Base-by-base conservation (phyloP, 2,113 vertebrate genomes). In the Aramus guarauna region DNA sequence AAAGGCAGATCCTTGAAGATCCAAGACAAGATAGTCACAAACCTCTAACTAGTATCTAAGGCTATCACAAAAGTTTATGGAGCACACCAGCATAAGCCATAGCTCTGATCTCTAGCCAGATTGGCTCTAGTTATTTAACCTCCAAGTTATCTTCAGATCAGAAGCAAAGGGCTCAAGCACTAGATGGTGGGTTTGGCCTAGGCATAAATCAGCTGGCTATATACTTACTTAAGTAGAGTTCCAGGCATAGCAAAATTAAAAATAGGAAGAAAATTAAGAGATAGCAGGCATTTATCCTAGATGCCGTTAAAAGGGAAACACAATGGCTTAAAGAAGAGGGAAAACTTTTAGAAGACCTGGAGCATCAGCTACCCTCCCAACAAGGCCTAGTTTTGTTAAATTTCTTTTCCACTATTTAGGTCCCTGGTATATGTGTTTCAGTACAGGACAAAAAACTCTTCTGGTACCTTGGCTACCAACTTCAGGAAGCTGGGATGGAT, bases 51-150 rank as follows among this genome's bases (percentile, higher is more conserved):
- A 47, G 36, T 79, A 85, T 52, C 90, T 84, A 90, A 88, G 34
- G 47, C 59, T 37, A 29, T 26, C 58, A 62, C 94, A 94, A 94
- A 97, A 82, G 45, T 96, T 97, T 96, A 96, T 88, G 89, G 82
- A 81, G 52, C 71, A 79, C 66, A 62, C 81, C 81, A 13, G 0
- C 12, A n/a, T 10, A 79, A 71, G 27, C 84, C 20, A 11, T 56
- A 48, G 59, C 34, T 82, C 43, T 75, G 85, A 88, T 77, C 83
- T 67, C 69, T 52, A 48, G 73, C 53, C 74, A 89, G 68, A 60
- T 0, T 26, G 53, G 32, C 36, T 75, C 68, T 56, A 92, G 82
- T 48, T 91, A 82, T 62, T 92, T 43, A 83, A 87, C 71, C 29
- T 87, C 55, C 6, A 2, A 0, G 16, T 76, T 96, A 97, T 95